phyloP scores from a whole-genome alignment of 2,797 vertebrate genomes.

The Poecilia velifera region DNA sequence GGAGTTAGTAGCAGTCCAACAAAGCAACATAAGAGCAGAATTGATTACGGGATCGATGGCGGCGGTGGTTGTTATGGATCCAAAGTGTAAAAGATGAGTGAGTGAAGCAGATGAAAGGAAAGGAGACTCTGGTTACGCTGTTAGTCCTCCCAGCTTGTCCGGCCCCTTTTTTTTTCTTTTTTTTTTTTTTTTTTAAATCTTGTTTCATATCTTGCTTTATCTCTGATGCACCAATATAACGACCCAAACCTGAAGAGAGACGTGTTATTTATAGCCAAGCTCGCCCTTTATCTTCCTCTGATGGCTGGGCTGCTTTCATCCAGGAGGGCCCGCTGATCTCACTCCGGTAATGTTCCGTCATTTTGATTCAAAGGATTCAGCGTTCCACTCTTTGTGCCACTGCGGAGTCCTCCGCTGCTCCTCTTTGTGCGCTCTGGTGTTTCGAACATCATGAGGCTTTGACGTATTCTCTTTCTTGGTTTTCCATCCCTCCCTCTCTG shows the following conservation, averaged over 20 bases:
- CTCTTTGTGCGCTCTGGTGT: conserved; percentile 5
- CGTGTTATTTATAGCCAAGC: conserved; percentile 37
- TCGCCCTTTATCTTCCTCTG: conserved; percentile 40
- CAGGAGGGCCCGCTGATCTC: conserved; percentile 29
- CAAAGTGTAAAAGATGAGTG: conserved; percentile 1
- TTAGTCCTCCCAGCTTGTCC: conserved; percentile 14
- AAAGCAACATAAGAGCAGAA: conserved; percentile 1
- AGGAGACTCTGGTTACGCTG: conserved; percentile 8
- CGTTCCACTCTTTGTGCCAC: neutral
- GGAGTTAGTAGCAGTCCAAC: neutral
- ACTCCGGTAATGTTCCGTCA: neutral
- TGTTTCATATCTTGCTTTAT: conserved; percentile 26
- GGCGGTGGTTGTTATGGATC: neutral
- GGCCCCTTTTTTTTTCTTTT: neutral
- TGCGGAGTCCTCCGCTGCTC: conserved; percentile 1
- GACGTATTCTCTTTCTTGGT: conserved; percentile 27
- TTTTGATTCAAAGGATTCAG: conserved; percentile 18
- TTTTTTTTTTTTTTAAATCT: neutral
- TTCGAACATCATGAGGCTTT: conserved; percentile 28
- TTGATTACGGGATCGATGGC: conserved; percentile 6
- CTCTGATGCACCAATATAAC: conserved; percentile 13
- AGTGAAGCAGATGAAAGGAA: conserved; percentile 3
- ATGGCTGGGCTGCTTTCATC: conserved; percentile 20
- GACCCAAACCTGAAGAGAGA: conserved; percentile 27
- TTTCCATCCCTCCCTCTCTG: conserved; percentile 32